Evolutionary conservation across 2,113 vertebrate genomes (phyloP), one percentile per base, ranked within the genome.

Genomic region (Caretta caretta): DNA sequence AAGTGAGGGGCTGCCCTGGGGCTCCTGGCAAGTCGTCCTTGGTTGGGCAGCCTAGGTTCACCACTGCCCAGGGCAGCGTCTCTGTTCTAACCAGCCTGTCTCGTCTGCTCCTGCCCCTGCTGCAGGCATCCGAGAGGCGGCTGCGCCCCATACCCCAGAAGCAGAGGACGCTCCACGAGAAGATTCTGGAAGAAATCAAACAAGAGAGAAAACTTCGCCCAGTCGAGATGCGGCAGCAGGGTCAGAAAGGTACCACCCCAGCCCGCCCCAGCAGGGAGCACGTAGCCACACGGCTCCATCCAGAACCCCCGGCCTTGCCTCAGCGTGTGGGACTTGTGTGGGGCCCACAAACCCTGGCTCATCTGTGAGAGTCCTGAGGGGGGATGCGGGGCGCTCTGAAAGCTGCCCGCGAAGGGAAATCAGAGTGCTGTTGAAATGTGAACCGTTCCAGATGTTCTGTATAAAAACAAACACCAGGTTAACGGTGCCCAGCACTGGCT

Each of bases 111-210:
- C 6, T 2, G 0, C 2, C 84, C 17, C 1, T 3, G 0, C 27
- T 29, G 10, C 86, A 99, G 99, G 99, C 98, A 1, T 99, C 99
- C 0, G 99, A 99, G 96, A 98, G 99, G 85, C 98, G 97, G 85
- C 98, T 99, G 69, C 98, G 99, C 57, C 99, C 99, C 1, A 93
- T 99, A 17, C 99, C 99, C 0, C 98, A 98, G 62, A 98, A 98
- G 94, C 98, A 99, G 93, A 98, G 98, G 96, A 99, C 97, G 0
- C 98, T 99, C 16, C 99, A 99, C 0, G 99, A 99, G 78, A 99
- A 98, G 86, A 99, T 99, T 87, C 97, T 99, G 95, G 99, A 99
- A 80, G 99, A 98, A 96, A 99, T 99, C 97, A 99, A 98, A 93
- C 99, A 99, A 96, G 99, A 99, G 90, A 98, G 99, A 83, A 99